These are phyloP conservation scores for Microctonus aethiopoides DNA, from an alignment of 2,888 invertebrate genomes.

Conservation along the genomic window DNA sequence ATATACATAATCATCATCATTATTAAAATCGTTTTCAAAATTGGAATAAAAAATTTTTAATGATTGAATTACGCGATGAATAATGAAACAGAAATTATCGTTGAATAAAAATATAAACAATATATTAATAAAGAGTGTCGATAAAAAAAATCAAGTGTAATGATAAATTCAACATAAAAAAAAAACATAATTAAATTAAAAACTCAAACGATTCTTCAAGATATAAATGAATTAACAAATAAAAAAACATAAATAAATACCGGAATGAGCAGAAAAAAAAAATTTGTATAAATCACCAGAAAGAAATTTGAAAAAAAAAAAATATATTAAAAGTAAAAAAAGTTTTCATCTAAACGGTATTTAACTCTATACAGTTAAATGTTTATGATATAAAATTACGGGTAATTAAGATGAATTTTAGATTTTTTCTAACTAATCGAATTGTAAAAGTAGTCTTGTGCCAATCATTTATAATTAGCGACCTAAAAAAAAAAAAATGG, in stretches of 20 bases:
- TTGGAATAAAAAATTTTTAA: slow-evolving; percentile 38
- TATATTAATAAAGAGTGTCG: too few species aligned
- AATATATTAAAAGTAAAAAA: not conserved
- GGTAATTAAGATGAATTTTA: slow-evolving; percentile 66
- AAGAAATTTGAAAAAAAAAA: not conserved
- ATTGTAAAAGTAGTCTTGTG: slow-evolving; percentile 52
- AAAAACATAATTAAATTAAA: slow-evolving; percentile 6
- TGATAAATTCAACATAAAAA: not conserved
- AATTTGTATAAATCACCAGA: not conserved
- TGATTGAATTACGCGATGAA: slow-evolving; percentile 22
- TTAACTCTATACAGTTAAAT: slow-evolving; percentile 59
- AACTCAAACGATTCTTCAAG: slow-evolving; percentile 2
- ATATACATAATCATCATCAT: slow-evolving; percentile 25
- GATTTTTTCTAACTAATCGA: slow-evolving; percentile 66
- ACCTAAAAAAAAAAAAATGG: slow-evolving; percentile 48
- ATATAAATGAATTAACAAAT: slow-evolving; percentile 5
- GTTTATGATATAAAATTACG: slow-evolving; percentile 66
- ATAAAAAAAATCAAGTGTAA: not conserved
- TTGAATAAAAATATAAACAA: not conserved
- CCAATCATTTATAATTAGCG: slow-evolving; percentile 60
- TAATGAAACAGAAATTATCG: not conserved
- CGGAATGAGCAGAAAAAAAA: not conserved
- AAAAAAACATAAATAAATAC: not conserved
- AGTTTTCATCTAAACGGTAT: slow-evolving; percentile 30
- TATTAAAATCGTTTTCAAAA: not conserved